Conservation (phyloP, 2,888 invertebrate genomes). For the Deilephila porcellus region DNA sequence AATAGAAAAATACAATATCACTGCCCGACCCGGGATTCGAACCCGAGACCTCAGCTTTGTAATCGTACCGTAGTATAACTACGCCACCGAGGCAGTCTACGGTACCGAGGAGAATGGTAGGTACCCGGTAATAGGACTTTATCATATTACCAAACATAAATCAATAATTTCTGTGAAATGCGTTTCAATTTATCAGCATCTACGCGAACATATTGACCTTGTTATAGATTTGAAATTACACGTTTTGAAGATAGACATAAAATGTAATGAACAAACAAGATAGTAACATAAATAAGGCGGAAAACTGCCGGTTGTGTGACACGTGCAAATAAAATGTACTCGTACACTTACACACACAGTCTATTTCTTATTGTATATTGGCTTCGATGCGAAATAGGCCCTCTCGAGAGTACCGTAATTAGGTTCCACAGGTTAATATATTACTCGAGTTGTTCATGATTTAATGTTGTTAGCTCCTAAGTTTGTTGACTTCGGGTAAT, state of each 20-base stretch:
- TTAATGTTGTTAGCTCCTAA: not conserved
- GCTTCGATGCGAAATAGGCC: not conserved
- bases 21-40: too few species aligned
- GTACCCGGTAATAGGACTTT: too few species aligned
- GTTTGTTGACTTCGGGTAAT: not conserved
- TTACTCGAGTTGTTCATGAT: not conserved
- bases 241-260: slow-evolving; percentile 14
- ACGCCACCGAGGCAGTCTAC: too few species aligned
- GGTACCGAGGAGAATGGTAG: too few species aligned
- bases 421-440: slow-evolving; percentile 16
- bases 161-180: not conserved
- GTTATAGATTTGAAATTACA: slow-evolving; percentile 11
- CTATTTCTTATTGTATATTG: not conserved
- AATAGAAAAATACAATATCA: too few species aligned
- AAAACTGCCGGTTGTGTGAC: slow-evolving; percentile 16
- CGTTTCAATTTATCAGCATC: not conserved
- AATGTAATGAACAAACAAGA: slow-evolving; percentile 25
- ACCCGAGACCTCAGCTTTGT: too few species aligned
- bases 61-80: too few species aligned
- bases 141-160: too few species aligned
- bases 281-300: slow-evolving; percentile 9
- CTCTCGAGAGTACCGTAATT: not conserved
- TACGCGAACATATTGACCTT: slow-evolving; percentile 6
- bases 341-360: slow-evolving; percentile 11
- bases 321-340: slow-evolving; percentile 24